Base-by-base conservation (phyloP, 2,888 invertebrate species). In the Nowickia ferox region DNA sequence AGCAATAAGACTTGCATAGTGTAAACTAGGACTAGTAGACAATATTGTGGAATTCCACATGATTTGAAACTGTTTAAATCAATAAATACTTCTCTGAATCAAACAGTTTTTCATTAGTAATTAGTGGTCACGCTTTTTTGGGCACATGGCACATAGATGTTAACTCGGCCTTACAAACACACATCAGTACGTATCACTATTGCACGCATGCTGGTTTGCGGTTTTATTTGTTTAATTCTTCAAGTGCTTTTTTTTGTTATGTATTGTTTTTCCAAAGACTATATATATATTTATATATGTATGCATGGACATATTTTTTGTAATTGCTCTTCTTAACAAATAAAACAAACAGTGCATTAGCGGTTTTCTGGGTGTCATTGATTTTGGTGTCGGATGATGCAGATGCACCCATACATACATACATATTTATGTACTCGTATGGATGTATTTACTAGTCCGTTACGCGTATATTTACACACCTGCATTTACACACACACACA, bases 371-470 rank as follows among this genome's bases (percentile, higher is more conserved):
- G 40, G 57, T 71, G 71, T 76, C 79, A 84, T 84, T 84, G 76
- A 76, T 76, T 76, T 44, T 53, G 79, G 84, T 80, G 79, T 84
- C 84, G 72, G 51, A 76, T 76, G 59, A 71, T 65, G 55, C 48
- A 75, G 44, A 51, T 59, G 65, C 19, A 48, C 6, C 0, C 30
- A 30, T 1, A 30, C 30, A 30, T 30, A 4, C 4, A 6, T 6
- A 30, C 30, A 30, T 30, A 30, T 30, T 5, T 30, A n/a, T n/a
- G n/a, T n/a, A n/a, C n/a, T n/a, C 2, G 22, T 22, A 22, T 30
- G 30, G 5, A 30, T 30, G 30, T 57, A 19, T 68, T 17, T 22
- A 40, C 57, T 13, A 19, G 40, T 66, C 40, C 22, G 44, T 40
- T 66, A 74, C 57, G 66, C 55, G 11, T 51, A 53, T n/a, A 55